These are phyloP conservation scores for Toxotes jaculatrix DNA, from an alignment of 2,113 vertebrate species.

Conservation along the genomic window DNA sequence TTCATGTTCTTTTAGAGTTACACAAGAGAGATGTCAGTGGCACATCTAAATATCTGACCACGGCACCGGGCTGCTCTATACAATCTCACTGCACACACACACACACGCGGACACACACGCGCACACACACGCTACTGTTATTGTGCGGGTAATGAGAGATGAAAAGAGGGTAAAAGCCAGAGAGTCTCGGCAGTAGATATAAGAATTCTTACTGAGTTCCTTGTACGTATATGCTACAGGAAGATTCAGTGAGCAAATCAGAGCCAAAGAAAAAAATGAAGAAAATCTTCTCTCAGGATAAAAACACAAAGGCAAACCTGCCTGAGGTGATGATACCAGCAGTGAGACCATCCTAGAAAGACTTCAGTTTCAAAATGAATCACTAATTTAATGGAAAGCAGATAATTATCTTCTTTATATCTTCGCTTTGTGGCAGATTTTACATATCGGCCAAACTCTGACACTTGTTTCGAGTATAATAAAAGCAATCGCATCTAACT, in stretches of 20 bases:
- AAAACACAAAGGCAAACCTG: conserved; percentile 41
- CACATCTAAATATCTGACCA: conserved; percentile 48
- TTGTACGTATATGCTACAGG: conserved; percentile 24
- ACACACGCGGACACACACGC: no score
- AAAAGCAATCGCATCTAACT: neutral
- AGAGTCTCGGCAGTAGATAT: neutral
- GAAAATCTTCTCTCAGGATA: conserved; percentile 42
- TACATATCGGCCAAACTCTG: neutral
- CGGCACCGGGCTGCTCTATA: neutral
- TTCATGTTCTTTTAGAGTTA: conserved; percentile 49
- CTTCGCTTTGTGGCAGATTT: neutral
- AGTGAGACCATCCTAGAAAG: conserved; percentile 59
- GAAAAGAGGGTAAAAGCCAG: conserved; percentile 15
- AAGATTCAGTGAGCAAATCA: conserved; percentile 48
- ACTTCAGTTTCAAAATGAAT: conserved; percentile 60
- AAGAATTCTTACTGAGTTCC: conserved; percentile 12
- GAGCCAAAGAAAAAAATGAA: conserved; percentile 36
- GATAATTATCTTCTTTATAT: conserved; percentile 42
- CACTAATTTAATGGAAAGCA: conserved; percentile 55
- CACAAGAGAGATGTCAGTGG: conserved; percentile 36
- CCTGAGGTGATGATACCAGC: conserved; percentile 51
- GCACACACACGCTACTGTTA: neutral
- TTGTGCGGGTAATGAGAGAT: conserved; percentile 17
- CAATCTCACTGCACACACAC: neutral
- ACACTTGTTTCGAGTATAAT: neutral